These are phyloP conservation scores for Drosophila takahashii DNA, from an alignment of 1,140 invertebrate species.

Conservation along the genomic window DNA sequence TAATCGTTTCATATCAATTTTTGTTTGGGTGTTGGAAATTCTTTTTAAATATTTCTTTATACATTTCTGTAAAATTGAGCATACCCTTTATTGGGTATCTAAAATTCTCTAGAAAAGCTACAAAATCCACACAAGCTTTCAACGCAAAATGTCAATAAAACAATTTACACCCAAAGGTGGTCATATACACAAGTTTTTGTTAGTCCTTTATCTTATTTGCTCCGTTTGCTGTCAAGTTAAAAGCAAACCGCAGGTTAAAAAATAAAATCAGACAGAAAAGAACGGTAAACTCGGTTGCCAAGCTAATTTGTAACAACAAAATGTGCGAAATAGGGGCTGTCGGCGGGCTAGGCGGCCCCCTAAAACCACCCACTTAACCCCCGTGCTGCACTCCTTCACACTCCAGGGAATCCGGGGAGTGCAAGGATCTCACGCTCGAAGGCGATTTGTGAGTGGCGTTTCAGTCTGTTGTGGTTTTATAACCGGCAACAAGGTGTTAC, in stretches of 20 bases:
- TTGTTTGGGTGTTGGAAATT: neutral
- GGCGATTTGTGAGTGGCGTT: slow-evolving; percentile 17
- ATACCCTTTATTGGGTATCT: slow-evolving; percentile 9
- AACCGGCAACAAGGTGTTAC: slow-evolving; percentile 64
- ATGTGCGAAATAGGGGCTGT: neutral
- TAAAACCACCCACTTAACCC: neutral
- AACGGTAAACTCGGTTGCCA: slow-evolving; percentile 25
- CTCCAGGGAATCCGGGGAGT: slow-evolving; percentile 5
- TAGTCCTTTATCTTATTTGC: slow-evolving; percentile 1
- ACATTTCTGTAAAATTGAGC: neutral
- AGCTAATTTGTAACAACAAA: slow-evolving; percentile 47
- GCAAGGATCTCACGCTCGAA: slow-evolving; percentile 17
- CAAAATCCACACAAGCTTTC: slow-evolving; percentile 1
- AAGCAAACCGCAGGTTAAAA: slow-evolving; percentile 20
- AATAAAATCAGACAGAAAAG: slow-evolving; percentile 14
- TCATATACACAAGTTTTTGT: slow-evolving; percentile 6
- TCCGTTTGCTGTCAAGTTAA: slow-evolving; percentile 6
- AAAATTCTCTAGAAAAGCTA: slow-evolving; percentile 2
- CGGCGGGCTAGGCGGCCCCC: neutral
- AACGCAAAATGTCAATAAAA: slow-evolving; percentile 36
- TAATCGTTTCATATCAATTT: too few relatives aligned
- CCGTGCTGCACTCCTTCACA: slow-evolving; percentile 1
- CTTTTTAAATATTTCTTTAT: too few relatives aligned
- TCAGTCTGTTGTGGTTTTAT: slow-evolving; percentile 37
- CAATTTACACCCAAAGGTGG: slow-evolving; percentile 23